These are phyloP conservation scores for Eupithecia subfuscata DNA, from an alignment of 2,888 invertebrate species.

Conservation along the genomic window DNA sequence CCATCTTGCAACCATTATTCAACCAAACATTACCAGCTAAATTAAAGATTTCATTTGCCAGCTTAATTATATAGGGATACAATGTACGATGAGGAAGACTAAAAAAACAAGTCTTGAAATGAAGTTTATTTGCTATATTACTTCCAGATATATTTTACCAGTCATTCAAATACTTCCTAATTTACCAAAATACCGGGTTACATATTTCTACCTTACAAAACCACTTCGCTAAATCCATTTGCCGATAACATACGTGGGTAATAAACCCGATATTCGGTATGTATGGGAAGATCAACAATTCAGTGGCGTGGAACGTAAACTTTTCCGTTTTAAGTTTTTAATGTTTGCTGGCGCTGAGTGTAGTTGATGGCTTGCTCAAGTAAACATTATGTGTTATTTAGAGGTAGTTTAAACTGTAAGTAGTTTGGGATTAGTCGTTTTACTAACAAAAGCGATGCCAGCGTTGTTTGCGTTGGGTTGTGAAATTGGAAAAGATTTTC, in stretches of 20 bases:
- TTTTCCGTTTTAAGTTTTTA: constrained; percentile 36
- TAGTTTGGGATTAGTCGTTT: neutral
- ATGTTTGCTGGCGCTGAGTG: constrained; percentile 24
- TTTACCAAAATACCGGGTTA: neutral
- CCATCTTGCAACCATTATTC: too few species aligned
- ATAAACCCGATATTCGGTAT: constrained; percentile 50
- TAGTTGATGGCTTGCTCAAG: constrained; percentile 16
- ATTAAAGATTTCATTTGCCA: too few species aligned
- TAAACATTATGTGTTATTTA: constrained; percentile 9
- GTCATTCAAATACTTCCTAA: neutral
- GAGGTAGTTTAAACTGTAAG: neutral
- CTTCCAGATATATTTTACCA: too few species aligned
- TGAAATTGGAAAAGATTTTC: too few species aligned
- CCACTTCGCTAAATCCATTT: constrained; percentile 17
- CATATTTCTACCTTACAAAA: neutral
- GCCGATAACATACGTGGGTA: constrained; percentile 28
- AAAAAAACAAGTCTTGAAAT: too few species aligned
- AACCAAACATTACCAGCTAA: too few species aligned
- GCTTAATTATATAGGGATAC: too few species aligned
- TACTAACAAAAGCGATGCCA: too few species aligned
- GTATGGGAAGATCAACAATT: constrained; percentile 55
- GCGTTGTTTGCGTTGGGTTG: too few species aligned
- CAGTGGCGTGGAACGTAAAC: constrained; percentile 41
- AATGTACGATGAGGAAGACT: too few species aligned
- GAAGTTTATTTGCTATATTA: too few species aligned